Conservation (phyloP, 2,888 invertebrate genomes). For the Coleophora deauratella region DNA sequence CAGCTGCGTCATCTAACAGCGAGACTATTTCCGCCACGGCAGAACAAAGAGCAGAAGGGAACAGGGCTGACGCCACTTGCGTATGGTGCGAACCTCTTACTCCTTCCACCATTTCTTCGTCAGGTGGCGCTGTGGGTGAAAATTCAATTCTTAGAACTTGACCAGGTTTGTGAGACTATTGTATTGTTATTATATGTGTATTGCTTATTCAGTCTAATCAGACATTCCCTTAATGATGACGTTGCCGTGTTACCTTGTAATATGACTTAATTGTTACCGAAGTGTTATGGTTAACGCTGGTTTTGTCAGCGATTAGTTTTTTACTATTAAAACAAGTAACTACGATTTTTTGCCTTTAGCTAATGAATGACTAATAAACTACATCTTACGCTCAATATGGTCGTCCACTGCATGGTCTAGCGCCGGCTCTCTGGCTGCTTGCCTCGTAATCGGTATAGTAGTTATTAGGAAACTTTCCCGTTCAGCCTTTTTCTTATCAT, state of each 20-base stretch:
- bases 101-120: constrained; percentile 79
- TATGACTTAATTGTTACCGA: too few species aligned
- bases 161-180: too few species aligned
- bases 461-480: constrained; percentile 96
- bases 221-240: too few species aligned
- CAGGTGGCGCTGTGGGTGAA: constrained; percentile 49
- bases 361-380: too few species aligned
- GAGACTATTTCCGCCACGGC: constrained; percentile 96
- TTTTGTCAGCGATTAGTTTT: too few species aligned
- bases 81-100: constrained; percentile 86
- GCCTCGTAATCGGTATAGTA: constrained; percentile 94
- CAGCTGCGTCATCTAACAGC: constrained; percentile 96
- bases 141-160: too few species aligned
- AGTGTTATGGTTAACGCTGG: too few species aligned
- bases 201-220: too few species aligned
- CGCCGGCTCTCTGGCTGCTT: constrained; percentile 97
- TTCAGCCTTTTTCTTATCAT: constrained; percentile 95
- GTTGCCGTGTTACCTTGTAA: too few species aligned
- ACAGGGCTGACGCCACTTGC: constrained; percentile 94
- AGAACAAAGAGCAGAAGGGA: constrained; percentile 97
- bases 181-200: too few species aligned
- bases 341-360: too few species aligned
- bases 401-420: constrained; percentile 90
- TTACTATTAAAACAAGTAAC: too few species aligned
- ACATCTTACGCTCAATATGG: constrained; percentile 82